These are phyloP conservation scores for Leucophenga montana DNA, from an alignment of 2,888 invertebrate genomes.

Conservation along the genomic window DNA sequence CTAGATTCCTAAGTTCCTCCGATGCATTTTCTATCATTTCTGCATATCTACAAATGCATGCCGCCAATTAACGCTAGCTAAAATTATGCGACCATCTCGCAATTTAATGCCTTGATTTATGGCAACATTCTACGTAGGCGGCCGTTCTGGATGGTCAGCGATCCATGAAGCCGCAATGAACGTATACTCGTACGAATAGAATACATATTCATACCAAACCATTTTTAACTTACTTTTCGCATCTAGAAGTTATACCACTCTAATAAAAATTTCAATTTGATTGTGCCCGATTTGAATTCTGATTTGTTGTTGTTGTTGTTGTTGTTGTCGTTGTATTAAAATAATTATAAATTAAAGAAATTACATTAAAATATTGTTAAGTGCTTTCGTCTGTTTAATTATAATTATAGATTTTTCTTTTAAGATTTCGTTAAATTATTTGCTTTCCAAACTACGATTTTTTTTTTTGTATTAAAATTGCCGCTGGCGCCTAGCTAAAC, in stretches of 20 bases:
- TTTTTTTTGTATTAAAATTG: too few relatives aligned
- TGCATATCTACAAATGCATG: too few relatives aligned
- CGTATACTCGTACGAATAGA: too few relatives aligned
- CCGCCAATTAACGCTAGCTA: too few relatives aligned
- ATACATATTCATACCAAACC: too few relatives aligned
- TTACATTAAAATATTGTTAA: slow-evolving; percentile 41
- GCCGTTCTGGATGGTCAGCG: slow-evolving; percentile 66
- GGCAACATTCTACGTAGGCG: slow-evolving; percentile 65
- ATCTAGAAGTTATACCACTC: too few relatives aligned
- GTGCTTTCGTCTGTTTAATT: slow-evolving; percentile 41
- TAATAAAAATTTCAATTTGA: not conserved
- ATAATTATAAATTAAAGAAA: slow-evolving; percentile 35
- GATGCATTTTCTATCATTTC: too few relatives aligned
- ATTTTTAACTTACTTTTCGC: too few relatives aligned
- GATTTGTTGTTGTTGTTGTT: slow-evolving; percentile 12
- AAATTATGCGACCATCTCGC: not conserved
- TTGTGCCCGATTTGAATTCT: not conserved
- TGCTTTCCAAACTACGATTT: not conserved
- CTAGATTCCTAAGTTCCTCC: too few relatives aligned
- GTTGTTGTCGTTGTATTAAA: slow-evolving; percentile 27
- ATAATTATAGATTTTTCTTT: slow-evolving; percentile 1
- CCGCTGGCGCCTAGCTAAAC: slow-evolving; percentile 51
- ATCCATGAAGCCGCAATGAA: slow-evolving; percentile 53
- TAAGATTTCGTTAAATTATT: not conserved
- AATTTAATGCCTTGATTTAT: slow-evolving; percentile 64